Base-by-base conservation (phyloP, 2,113 vertebrate genomes). In the Phainopepla nitens region DNA sequence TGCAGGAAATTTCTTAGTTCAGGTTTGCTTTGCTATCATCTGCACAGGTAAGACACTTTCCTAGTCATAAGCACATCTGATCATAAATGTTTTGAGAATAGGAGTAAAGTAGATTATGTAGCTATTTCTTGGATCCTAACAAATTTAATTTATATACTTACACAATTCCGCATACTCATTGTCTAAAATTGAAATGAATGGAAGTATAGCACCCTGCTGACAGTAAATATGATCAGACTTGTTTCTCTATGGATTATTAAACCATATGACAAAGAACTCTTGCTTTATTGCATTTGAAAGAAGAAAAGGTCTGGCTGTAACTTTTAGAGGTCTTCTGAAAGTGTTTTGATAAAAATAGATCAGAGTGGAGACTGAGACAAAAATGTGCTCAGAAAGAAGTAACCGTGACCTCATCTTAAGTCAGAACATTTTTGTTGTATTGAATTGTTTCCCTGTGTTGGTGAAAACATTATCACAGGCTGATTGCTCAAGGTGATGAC, bases 301-400 rank as follows among this genome's bases (percentile, higher is more conserved):
- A 35, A 66, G 58, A 58, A 56, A 36, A 57, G 20, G 31, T 79
- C 35, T 62, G 50, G 5, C 51, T 71, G 13, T 49, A 89, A 79
- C 31, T 91, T 88, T 82, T 57, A 76, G 53, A 87, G 41, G 62
- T 89, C 73, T 92, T 90, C 56, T 90, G 82, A 89, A 93, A 87
- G 42, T 62, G 36, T 84, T 94, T 73, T 75, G 69, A 53, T 71
- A 89, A 89, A 95, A 95, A 82, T 79, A 92, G 61, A 72, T 91
- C 33, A 85, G 31, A 91, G 44, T 36, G 24, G n/a, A 91, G 28
- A 53, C 60, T 79, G 66, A 89, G 87, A 80, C 35, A 84, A 69
- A 94, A 84, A 71, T 69, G 73, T 72, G n/a, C 65, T 93, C 83
- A 69, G 41, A 84, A 87, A 91, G 51, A 82, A 73, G 35, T 71